These are phyloP conservation scores for Phylloscopus trochilus DNA, from an alignment of 2,113 vertebrate genomes.

Conservation along the genomic window DNA sequence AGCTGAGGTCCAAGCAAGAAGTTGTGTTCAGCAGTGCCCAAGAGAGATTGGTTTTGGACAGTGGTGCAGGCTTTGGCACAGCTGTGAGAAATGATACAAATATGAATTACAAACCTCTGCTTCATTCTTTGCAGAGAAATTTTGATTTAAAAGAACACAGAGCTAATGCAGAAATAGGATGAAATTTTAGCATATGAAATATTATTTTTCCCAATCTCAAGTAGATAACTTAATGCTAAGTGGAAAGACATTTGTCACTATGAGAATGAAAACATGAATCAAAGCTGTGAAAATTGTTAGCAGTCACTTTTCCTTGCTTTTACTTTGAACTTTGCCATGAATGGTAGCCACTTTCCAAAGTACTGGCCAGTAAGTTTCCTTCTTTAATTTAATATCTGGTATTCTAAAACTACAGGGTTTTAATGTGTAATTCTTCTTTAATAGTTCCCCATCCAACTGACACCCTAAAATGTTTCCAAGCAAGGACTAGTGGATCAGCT, in stretches of 20 bases:
- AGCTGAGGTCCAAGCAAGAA: not conserved
- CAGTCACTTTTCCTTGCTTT: not conserved
- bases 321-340: not conserved
- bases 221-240: not conserved
- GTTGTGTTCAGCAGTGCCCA: not conserved
- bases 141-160: not conserved
- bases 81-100: not conserved
- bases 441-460: not conserved
- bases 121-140: not conserved
- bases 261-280: not conserved
- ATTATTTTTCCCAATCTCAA: not conserved
- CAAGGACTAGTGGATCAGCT: not conserved
- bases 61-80: not conserved
- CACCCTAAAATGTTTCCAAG: not conserved
- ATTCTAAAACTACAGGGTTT: not conserved
- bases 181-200: not conserved
- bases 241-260: not conserved
- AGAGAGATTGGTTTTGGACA: not conserved
- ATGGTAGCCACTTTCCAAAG: not conserved
- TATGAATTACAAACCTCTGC: not conserved
- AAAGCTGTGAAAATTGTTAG: not conserved
- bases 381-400: not conserved
- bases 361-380: not conserved
- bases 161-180: not conserved
- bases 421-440: not conserved